phyloP scores from a whole-genome alignment of 2,113 vertebrate species.

The Rhadina sibilatrix region DNA sequence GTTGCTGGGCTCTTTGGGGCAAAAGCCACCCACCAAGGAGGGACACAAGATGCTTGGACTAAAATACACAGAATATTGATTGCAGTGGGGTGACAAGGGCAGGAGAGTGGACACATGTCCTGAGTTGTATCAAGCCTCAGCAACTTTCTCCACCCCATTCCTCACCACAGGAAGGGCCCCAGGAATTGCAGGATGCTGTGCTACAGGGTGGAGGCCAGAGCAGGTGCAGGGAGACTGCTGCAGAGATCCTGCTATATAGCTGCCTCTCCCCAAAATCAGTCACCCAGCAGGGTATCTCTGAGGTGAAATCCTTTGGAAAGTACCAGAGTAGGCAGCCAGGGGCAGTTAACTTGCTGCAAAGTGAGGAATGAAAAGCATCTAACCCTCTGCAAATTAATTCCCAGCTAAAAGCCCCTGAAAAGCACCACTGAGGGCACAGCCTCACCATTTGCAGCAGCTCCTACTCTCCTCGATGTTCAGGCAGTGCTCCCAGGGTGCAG shows the following conservation, averaged over 20 bases:
- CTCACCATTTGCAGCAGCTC: conserved; percentile 44
- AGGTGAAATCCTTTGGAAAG: not conserved
- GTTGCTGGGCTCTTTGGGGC: not conserved
- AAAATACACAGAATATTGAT: not conserved
- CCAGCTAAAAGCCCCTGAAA: not conserved
- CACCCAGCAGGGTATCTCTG: rapidly evolving
- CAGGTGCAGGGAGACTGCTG: rapidly evolving
- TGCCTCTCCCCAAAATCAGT: not conserved
- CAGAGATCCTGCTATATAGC: not conserved
- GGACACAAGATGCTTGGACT: not conserved
- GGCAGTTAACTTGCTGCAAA: rapidly evolving
- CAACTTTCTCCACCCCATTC: not conserved
- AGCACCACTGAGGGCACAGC: not conserved
- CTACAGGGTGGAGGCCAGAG: not conserved
- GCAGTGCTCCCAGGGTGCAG: not conserved
- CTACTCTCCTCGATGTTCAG: not conserved
- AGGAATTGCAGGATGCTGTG: not conserved
- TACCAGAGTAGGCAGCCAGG: rapidly evolving
- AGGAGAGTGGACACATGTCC: rapidly evolving
- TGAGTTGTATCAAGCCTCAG: not conserved
- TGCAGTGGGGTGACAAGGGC: not conserved
- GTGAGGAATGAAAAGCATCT: not conserved
- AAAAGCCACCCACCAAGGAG: not conserved
- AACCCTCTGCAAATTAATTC: not conserved
- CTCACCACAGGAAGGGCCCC: not conserved